Evolutionary conservation across 2,888 invertebrate species (phyloP).

Genomic region (Drosophila sordidapex): DNA sequence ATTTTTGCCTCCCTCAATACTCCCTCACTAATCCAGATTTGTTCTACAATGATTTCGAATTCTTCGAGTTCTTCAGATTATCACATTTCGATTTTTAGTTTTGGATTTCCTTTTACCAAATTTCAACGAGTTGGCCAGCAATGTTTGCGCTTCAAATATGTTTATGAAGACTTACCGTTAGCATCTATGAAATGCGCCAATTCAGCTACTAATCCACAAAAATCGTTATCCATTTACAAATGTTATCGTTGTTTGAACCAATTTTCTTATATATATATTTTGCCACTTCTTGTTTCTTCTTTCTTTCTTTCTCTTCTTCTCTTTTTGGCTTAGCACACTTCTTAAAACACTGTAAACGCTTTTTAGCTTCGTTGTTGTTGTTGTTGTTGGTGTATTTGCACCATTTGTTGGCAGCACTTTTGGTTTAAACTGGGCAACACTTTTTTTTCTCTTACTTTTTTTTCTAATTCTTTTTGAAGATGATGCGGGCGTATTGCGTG

Average conservation of each 20-base stretch:
- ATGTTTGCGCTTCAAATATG: background rate
- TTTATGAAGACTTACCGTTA: slow-evolving; percentile 56
- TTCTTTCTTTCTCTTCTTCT: background rate
- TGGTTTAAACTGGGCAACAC: slow-evolving; percentile 26
- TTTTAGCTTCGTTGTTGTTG: slow-evolving; percentile 3
- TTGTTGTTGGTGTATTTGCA: slow-evolving; percentile 18
- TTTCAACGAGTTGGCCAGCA: slow-evolving; percentile 50
- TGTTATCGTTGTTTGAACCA: slow-evolving; percentile 14
- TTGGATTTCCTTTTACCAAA: background rate
- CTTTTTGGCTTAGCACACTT: slow-evolving; percentile 4
- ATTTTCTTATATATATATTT: background rate
- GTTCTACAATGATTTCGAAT: too few relatives aligned
- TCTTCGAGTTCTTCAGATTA: background rate
- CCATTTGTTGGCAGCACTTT: slow-evolving; percentile 45
- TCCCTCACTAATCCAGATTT: accelerated
- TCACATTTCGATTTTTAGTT: background rate
- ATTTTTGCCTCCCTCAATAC: background rate
- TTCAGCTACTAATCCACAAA: slow-evolving; percentile 76
- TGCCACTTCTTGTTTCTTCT: slow-evolving; percentile 4
- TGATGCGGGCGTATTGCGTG: slow-evolving; percentile 29
- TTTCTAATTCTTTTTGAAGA: background rate
- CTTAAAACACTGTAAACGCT: slow-evolving; percentile 23
- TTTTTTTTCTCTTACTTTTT: background rate
- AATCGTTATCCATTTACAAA: slow-evolving; percentile 64
- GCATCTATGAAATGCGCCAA: slow-evolving; percentile 65